A percentile compares a stretch with the other conserved stretches of the same genome.
Conservation (phyloP, 2,797 vertebrate species). For the Cichlasoma orientale region DNA sequence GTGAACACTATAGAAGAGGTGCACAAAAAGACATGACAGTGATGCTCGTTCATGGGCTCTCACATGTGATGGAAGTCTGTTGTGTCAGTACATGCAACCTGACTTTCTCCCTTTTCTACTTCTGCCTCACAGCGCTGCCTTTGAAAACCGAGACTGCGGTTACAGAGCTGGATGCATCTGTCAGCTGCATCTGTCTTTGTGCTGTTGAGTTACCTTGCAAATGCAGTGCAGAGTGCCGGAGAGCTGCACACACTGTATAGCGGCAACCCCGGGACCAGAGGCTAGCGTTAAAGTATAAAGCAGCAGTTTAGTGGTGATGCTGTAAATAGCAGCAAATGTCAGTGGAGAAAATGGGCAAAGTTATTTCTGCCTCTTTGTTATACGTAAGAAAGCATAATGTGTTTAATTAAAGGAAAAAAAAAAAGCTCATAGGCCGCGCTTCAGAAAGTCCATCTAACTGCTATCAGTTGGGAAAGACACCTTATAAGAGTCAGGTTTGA, state of each 20-base stretch:
- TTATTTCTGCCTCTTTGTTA: conserved; percentile 8
- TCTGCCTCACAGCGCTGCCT: conserved; percentile 32
- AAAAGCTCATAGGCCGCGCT: neutral
- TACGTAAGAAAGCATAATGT: neutral
- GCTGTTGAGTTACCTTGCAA: conserved; percentile 26
- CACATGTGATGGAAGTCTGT: neutral
- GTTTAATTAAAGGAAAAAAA: neutral
- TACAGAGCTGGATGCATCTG: conserved; percentile 16
- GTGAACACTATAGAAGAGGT: neutral
- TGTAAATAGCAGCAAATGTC: conserved; percentile 53
- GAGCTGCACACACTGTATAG: conserved; percentile 25
- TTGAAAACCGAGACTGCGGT: conserved; percentile 27
- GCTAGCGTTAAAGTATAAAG: conserved; percentile 37
- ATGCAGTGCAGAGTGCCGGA: conserved; percentile 27
- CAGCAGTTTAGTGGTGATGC: conserved; percentile 43
- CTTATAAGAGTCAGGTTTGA: conserved; percentile 31
- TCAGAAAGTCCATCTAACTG: neutral
- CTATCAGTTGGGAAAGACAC: conserved; percentile 18
- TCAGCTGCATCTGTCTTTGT: conserved; percentile 36
- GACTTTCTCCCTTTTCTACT: conserved; percentile 16
- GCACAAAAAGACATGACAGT: neutral
- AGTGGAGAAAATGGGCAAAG: conserved; percentile 21
- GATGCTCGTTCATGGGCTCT: neutral
- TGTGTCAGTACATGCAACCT: conserved; percentile 5
- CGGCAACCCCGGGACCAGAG: conserved; percentile 32